Base-by-base conservation (phyloP, 2,888 invertebrate genomes). In the Phengaris arion region DNA sequence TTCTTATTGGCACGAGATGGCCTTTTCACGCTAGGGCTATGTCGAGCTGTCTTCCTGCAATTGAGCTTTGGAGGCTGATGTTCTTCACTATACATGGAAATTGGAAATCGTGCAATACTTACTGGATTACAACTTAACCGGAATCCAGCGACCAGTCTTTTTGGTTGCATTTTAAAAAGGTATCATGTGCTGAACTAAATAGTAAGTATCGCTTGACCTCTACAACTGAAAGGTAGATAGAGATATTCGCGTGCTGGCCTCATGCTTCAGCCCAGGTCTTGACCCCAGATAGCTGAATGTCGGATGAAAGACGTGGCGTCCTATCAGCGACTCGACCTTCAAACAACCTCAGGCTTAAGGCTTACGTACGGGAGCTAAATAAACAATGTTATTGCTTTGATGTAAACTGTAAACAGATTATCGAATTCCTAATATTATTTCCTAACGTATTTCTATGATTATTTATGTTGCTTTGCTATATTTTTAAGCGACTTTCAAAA, bases 281-380 rank as follows among this genome's bases (percentile, higher is more conserved):
- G 72, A 54, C 72, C 72, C 22, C 3, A 72, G 72, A 72, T 72
- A 72, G 52, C 52, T 72, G 52, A 72, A 72, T 72, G 72, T 72
- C 72, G 72, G 52, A 52, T 72, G 72, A 72, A 72, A 72, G 72
- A 72, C 72, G 72, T 12, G 10, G 54, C 72, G 72, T 69, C 69
- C 48, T 72, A 72, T 72, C 54, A 5, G 72, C 54, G 8, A 13
- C 12, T 2, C 35, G 52, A 72, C 72, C 72, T 72, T 52, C 72
- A 72, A 72, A 72, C 48, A 7, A 72, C 72, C 72, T 72, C 35
- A 15, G 35, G 12, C 64, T 35, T 64, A 64, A 10, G 35, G 64
- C 64, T 10, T 64, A 64, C 35, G 35, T 64, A 64, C 10, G 59
- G 22, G 59, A 59, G 15, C 59, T 22, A 59, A n/a, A 15, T 22